Evolutionary conservation across 2,113 vertebrate genomes (phyloP).

Genomic region (Nymphicus hollandicus): DNA sequence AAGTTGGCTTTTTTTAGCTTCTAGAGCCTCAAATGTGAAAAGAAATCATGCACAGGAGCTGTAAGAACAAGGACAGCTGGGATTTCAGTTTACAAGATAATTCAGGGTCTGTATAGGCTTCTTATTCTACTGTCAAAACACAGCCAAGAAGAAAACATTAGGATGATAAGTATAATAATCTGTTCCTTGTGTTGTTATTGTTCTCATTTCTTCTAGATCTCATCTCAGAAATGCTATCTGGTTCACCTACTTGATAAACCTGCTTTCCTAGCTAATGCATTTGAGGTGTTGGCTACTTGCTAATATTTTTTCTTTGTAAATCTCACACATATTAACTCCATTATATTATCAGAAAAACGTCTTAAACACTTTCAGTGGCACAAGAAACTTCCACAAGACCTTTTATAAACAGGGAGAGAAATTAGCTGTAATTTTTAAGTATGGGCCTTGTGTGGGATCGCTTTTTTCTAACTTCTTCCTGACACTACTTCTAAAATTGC

Average conservation of each 20-base stretch:
- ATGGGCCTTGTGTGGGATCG: background rate
- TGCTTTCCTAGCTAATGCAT: background rate
- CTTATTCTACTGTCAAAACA: background rate
- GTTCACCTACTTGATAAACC: background rate
- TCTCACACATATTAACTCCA: background rate
- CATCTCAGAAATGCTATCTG: background rate
- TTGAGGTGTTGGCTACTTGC: background rate
- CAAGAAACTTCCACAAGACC: constrained; percentile 12
- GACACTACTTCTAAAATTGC: constrained; percentile 35
- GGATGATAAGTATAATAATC: background rate
- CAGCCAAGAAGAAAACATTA: background rate
- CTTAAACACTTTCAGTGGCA: background rate
- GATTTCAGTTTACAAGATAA: background rate
- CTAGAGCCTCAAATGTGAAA: background rate
- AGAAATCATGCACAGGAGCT: background rate
- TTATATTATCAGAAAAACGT: background rate
- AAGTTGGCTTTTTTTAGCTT: background rate
- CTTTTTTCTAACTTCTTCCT: background rate
- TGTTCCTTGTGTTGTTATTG: background rate
- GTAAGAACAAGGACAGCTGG: background rate
- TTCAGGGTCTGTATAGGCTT: background rate
- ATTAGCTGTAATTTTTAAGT: background rate
- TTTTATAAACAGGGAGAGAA: constrained; percentile 28
- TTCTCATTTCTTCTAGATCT: background rate
- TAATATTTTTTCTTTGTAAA: constrained; percentile 1